Percentiles rank a stretch among this genome's conserved stretches.
These are phyloP conservation scores for Rhipidura dahli DNA, from an alignment of 2,113 vertebrate species.

Conservation along the genomic window DNA sequence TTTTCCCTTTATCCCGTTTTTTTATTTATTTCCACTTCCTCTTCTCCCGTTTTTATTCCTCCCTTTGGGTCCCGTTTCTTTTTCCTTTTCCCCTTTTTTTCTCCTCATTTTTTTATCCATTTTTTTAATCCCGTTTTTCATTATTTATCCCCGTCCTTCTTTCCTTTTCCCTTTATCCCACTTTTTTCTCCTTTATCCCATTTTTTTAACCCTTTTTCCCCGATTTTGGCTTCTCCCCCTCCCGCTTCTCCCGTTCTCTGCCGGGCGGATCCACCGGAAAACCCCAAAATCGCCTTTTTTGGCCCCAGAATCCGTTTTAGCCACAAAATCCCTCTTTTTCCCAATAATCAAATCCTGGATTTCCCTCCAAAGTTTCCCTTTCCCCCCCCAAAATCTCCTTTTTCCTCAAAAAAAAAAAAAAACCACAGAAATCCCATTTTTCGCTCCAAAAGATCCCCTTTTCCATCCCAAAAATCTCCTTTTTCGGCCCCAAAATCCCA, in stretches of 20 bases:
- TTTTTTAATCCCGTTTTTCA: background rate
- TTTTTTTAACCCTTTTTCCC: background rate
- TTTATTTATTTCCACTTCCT: too few relatives aligned
- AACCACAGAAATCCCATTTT: background rate
- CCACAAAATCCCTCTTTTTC: background rate
- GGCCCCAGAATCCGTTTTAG: background rate
- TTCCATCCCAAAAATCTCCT: background rate
- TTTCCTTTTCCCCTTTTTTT: too few relatives aligned
- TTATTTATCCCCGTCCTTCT: background rate
- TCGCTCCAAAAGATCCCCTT: background rate
- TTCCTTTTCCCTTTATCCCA: background rate
- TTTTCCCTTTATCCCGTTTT: too few relatives aligned
- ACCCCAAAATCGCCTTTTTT: background rate
- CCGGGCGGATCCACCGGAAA: background rate
- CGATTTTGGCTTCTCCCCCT: background rate
- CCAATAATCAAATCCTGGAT: background rate
- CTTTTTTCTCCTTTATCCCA: background rate
- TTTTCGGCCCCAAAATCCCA: background rate
- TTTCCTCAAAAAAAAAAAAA: background rate
- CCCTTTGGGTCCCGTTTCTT: too few relatives aligned
- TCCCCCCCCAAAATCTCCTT: background rate
- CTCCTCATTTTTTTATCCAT: background rate
- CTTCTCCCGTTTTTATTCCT: too few relatives aligned
- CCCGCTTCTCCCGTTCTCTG: background rate
- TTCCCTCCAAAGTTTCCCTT: background rate